These are phyloP conservation scores for Drosophila pseudotalamancana DNA, from an alignment of 2,888 invertebrate species.

Conservation along the genomic window DNA sequence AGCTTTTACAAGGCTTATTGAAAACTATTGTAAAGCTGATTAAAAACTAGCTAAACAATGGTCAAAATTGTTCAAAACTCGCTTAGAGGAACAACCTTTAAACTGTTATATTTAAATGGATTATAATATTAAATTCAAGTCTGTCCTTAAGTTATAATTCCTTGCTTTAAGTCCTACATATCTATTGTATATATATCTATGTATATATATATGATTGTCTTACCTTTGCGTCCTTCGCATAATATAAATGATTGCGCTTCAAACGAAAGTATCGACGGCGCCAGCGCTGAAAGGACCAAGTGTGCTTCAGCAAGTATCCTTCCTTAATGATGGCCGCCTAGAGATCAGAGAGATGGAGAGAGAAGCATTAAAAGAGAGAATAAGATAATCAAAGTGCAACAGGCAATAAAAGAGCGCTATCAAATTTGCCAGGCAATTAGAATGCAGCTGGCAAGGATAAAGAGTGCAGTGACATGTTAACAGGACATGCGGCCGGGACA, in stretches of 20 bases:
- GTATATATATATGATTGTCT: constrained; percentile 71
- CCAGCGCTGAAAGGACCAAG: constrained; percentile 94
- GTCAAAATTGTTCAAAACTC: not conserved
- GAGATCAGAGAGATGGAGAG: constrained; percentile 47
- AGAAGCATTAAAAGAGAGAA: not conserved
- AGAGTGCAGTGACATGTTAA: constrained; percentile 19
- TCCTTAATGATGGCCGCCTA: constrained; percentile 89
- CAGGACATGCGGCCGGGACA: constrained; percentile 7
- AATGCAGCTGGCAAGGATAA: constrained; percentile 24
- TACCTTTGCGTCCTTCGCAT: constrained; percentile 94
- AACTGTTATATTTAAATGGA: too few relatives aligned
- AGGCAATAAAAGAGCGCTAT: constrained; percentile 18
- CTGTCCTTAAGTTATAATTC: not conserved
- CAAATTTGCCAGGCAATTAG: constrained; percentile 36
- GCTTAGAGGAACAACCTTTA: too few relatives aligned
- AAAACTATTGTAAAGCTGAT: not conserved
- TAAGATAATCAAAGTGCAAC: constrained; percentile 16
- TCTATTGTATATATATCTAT: not conserved
- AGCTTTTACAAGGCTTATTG: too few relatives aligned
- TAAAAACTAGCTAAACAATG: too few relatives aligned
- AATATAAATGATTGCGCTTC: constrained; percentile 92
- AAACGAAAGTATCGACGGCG: constrained; percentile 93
- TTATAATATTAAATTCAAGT: too few relatives aligned
- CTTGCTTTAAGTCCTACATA: too few relatives aligned
- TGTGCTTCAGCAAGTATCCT: constrained; percentile 94